Evolutionary conservation across 30 jellyfish, hydroid and myxozoan species (phyloP).

Genomic region (Clytia hemisphaerica): DNA sequence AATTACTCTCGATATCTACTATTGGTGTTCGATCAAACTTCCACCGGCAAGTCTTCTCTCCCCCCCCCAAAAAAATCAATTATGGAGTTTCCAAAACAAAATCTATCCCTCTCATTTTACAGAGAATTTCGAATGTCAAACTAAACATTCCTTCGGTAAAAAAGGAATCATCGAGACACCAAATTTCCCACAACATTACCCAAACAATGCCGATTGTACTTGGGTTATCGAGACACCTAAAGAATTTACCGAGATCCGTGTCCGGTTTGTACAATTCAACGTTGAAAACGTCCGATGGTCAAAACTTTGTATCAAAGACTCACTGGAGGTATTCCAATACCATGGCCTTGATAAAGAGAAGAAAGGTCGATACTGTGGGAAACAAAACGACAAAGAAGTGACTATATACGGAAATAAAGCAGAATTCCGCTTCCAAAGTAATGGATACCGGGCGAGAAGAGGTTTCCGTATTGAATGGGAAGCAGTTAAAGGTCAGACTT

Average conservation of each 20-base stretch:
- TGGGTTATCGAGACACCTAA: constrained; percentile 39
- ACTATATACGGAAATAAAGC: constrained; percentile 12
- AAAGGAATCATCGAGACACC: constrained; percentile 55
- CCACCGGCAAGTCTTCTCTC: too few species aligned
- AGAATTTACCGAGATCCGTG: constrained; percentile 29
- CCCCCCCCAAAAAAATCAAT: too few species aligned
- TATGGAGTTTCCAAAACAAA: too few species aligned
- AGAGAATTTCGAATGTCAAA: constrained; percentile 1
- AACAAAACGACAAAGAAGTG: neutral
- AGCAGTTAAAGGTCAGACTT: constrained; percentile 16
- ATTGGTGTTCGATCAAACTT: too few species aligned
- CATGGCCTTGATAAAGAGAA: constrained; percentile 1
- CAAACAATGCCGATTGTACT: constrained; percentile 51
- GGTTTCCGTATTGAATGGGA: constrained; percentile 17
- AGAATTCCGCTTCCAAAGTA: constrained; percentile 13
- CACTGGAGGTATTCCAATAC: constrained; percentile 20
- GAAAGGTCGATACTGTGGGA: constrained; percentile 32
- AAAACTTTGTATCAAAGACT: constrained; percentile 11
- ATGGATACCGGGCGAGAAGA: constrained; percentile 12
- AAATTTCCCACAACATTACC: constrained; percentile 42
- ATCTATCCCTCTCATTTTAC: too few species aligned
- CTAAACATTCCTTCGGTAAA: neutral
- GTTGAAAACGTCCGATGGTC: constrained; percentile 41
- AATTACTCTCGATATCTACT: too few species aligned
- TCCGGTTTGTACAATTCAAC: constrained; percentile 18